A percentile compares a stretch with the other conserved stretches of the same genome.
phyloP scores from a whole-genome alignment of 2,888 invertebrate species.

The Nipponacmea schrenckii region DNA sequence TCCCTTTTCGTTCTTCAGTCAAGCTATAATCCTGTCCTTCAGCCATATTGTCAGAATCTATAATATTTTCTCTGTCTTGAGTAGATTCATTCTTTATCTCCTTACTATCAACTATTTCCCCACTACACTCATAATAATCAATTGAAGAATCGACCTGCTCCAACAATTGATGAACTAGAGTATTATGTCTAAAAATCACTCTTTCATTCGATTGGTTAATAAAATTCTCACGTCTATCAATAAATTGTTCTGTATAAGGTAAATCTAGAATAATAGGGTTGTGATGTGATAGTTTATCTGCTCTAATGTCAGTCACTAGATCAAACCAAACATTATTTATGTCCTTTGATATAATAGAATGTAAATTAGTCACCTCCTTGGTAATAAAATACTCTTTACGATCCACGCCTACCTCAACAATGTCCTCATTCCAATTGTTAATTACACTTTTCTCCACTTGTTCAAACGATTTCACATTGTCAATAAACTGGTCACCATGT shows the following conservation, averaged over 20 bases:
- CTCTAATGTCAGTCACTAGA: background rate
- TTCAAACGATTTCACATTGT: background rate
- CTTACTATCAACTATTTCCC: background rate
- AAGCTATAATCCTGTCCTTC: background rate
- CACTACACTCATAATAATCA: background rate
- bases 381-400: conserved; percentile 1
- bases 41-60: background rate
- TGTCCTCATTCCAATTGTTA: background rate
- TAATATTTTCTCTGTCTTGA: background rate
- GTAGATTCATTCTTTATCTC: background rate
- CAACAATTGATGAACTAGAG: background rate
- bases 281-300: background rate
- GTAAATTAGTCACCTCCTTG: background rate
- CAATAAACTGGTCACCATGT: background rate
- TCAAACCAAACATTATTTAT: background rate
- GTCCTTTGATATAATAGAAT: background rate
- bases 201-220: background rate
- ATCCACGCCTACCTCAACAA: conserved; percentile 1
- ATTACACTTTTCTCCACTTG: background rate
- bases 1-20: background rate
- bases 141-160: background rate
- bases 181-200: background rate
- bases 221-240: background rate
- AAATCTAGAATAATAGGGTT: background rate
- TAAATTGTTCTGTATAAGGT: background rate